Conservation (phyloP, 2,113 vertebrate species). For the Craseonycteris thonglongyai region DNA sequence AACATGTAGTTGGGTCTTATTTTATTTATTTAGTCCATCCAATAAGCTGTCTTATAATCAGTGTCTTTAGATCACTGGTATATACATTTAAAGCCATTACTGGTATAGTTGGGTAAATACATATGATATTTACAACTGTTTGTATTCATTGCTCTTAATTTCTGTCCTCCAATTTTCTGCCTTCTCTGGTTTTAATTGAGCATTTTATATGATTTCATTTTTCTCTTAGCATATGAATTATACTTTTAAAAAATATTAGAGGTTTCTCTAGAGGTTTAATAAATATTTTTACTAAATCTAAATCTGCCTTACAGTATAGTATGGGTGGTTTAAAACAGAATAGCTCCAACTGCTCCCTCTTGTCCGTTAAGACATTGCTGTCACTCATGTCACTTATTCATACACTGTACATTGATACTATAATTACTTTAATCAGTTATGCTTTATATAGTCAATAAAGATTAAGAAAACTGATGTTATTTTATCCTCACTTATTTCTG, state of each 20-base stretch:
- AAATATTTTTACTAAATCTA: not conserved
- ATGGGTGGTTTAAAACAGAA: not conserved
- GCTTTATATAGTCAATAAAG: not conserved
- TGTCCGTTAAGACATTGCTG: not conserved
- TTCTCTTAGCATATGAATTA: not conserved
- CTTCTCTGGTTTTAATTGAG: not conserved
- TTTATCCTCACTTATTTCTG: not conserved
- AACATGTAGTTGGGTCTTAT: no score
- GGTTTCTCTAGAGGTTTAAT: not conserved
- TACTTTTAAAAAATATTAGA: not conserved
- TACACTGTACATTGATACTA: not conserved
- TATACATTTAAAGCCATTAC: no score
- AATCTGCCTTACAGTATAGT: not conserved
- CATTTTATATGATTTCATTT: no score
- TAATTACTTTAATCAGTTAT: not conserved
- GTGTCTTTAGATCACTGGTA: not conserved
- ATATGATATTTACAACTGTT: not conserved
- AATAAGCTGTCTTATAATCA: not conserved
- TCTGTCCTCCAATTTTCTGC: not conserved
- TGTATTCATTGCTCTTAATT: not conserved
- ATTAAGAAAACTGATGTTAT: not conserved
- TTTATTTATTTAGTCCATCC: no score
- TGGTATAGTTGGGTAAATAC: not conserved
- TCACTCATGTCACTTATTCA: not conserved
- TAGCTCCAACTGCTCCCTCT: not conserved